Percentiles rank a stretch among this genome's conserved stretches.
These are phyloP conservation scores for Lasiurus borealis DNA, from an alignment of 2,113 vertebrate species.

Conservation along the genomic window DNA sequence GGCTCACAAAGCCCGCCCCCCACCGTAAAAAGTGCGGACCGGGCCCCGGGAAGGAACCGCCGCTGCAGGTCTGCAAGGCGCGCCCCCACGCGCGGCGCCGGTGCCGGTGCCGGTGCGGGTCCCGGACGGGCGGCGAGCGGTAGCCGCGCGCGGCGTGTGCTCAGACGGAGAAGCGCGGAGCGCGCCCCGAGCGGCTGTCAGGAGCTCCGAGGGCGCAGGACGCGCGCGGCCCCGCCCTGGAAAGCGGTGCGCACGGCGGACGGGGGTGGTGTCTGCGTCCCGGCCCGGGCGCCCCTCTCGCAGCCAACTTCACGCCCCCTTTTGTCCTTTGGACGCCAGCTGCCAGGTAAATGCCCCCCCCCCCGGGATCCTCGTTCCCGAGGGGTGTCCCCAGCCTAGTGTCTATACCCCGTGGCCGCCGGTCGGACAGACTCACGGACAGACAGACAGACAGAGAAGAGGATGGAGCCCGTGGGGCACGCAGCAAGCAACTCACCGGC, in stretches of 20 bases:
- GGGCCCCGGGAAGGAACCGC: background rate
- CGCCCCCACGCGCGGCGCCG: background rate
- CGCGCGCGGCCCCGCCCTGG: conserved; percentile 61
- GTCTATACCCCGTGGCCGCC: background rate
- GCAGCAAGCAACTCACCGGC: conserved; percentile 63
- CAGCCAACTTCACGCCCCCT: background rate
- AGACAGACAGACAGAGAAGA: background rate
- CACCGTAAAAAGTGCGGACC: background rate
- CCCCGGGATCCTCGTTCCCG: background rate
- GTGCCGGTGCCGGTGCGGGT: no score
- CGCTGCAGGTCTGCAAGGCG: background rate
- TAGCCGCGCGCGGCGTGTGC: conserved; percentile 51
- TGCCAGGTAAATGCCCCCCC: background rate
- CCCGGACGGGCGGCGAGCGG: conserved; percentile 38
- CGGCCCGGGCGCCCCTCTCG: background rate
- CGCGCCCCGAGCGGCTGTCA: conserved; percentile 46
- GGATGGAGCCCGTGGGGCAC: background rate
- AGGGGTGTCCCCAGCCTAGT: background rate
- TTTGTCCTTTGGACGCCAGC: background rate
- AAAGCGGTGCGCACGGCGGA: conserved; percentile 18
- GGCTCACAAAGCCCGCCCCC: background rate
- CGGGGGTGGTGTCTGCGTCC: background rate
- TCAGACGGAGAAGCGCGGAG: conserved; percentile 48
- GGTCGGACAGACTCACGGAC: background rate
- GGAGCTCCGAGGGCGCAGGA: background rate